Evolutionary conservation across 1,140 invertebrate species (phyloP), one percentile per base, ranked within the genome.

Genomic region (Pomacea maculata): DNA sequence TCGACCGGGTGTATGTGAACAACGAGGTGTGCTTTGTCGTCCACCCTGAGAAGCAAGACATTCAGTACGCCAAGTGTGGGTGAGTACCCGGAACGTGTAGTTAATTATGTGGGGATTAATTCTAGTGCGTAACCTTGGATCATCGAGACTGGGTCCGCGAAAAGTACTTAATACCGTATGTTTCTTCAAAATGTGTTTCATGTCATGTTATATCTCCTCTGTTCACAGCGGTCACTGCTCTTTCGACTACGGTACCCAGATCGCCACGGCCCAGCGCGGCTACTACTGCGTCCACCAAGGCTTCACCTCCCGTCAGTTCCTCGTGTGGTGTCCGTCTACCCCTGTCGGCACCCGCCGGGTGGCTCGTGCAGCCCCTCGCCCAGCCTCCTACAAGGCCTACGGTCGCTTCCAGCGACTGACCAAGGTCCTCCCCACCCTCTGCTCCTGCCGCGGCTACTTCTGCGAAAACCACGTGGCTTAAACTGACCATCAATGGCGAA

Each of bases 31-130:
- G 77, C 77, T 71, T 70, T 65, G 77, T 78, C 65, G 77, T 78
- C 7, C 29, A 70, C 19, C 77, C 77, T 25, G 67, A 78, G 45
- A 55, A 25, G 45, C 77, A 78, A 52, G 77, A 78, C 77, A 70
- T 78, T 15, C 77, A 78, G 77, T 78, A 78, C 77, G 77, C 77
- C 21, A 45, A 78, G 52, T 78, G 77, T 67, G 54, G 77, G 77
- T 78, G 21, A 57, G 76, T 65, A 10, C 54, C 34, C 34, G 10
- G 71, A n/a, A 34, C 9, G n/a, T 14, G 68, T 8, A 34, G 68
- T 1, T 45, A 4, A 6, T 45, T 45, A 45, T 6, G 1, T 45
- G 34, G 34, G 34, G 34, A 45, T 6, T 0, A 45, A 1, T 45
- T 45, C 34, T 45, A 45, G 34, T 6, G 1, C 34, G 2, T 45